These are phyloP conservation scores for Triplophysa dalaica DNA, from an alignment of 2,113 vertebrate species.

Conservation along the genomic window DNA sequence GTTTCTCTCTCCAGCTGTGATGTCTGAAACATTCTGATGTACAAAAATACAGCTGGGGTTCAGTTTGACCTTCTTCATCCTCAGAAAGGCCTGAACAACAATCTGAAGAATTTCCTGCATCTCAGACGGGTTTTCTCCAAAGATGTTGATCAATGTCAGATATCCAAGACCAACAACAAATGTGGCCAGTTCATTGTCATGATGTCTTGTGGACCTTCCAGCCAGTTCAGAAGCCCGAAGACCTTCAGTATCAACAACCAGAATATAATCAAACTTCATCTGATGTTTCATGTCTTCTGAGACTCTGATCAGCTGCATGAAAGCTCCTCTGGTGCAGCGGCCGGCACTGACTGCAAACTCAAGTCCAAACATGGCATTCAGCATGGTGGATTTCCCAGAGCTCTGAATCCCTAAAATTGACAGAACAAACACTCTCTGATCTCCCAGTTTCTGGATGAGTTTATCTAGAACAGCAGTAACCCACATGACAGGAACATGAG, in stretches of 20 bases:
- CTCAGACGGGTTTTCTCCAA: conserved; percentile 72
- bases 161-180: conserved; percentile 71
- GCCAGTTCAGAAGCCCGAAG: conserved; percentile 60
- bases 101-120: conserved; percentile 73
- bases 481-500: conserved; percentile 75
- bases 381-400: conserved; percentile 77
- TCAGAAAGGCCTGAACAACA: conserved; percentile 67
- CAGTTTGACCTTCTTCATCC: conserved; percentile 70
- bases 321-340: conserved; percentile 73
- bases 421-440: conserved; percentile 76
- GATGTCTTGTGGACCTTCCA: conserved; percentile 53
- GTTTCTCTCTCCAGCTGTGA: conserved; percentile 63
- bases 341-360: conserved; percentile 76
- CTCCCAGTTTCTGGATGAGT: conserved; percentile 67
- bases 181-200: conserved; percentile 70
- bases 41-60: conserved; percentile 71
- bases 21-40: conserved; percentile 68
- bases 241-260: conserved; percentile 71
- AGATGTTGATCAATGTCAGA: conserved; percentile 69
- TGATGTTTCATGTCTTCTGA: conserved; percentile 47
- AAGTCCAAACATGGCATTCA: conserved; percentile 75
- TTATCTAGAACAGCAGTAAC: conserved; percentile 73
- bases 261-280: conserved; percentile 59
- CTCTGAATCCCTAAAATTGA: conserved; percentile 77
- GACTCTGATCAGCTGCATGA: conserved; percentile 73